Base-by-base conservation (phyloP, 2,888 invertebrate genomes). In the Himalopsyche tibetana region DNA sequence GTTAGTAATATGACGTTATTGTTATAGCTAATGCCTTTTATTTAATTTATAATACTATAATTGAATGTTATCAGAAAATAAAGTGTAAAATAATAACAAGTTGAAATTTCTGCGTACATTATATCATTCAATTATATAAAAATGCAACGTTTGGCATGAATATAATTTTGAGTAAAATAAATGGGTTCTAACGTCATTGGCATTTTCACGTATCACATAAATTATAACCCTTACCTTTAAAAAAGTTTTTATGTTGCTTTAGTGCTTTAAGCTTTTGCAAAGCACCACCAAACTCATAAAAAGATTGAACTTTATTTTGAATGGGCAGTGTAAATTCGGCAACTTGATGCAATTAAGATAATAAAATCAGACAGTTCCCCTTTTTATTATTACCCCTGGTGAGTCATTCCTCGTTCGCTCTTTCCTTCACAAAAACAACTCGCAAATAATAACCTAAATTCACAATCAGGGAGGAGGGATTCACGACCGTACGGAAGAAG, bases 321-420 rank as follows among this genome's bases (percentile, higher is more conserved):
- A 51, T 63, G 82, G 82, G 82, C 55, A 40, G 82, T 82, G 55
- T 82, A 82, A 82, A 56, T 82, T 82, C 56, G 82, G 74, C 38
- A 83, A 84, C 84, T 63, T 86, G 87, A 87, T 86, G 83, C 86
- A 87, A 87, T 87, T 82, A 86, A 86, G 86, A 87, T 87, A 86
- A 87, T 85, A 74, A 86, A 87, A 86, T 86, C 84, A 87, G 55
- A 55, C 84, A 82, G 80, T 51, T 80, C 69, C 81, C 82, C 87
- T 83, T 82, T 38, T 84, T 80, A 84, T 82, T 84, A 80, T 82
- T 84, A 51, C 55, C 28, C 11, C 36, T 11, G 5, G 42, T 86
- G 86, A 86, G 45, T 86, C 86, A 86, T 83, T 38, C 38, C 74
- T 74, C 74, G 28, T 15, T 36, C 36, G 36, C 56, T 55, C 51